Percentiles rank a stretch among this genome's conserved stretches.
phyloP scores from a whole-genome alignment of 2,888 invertebrate genomes.

The Philaethria dido region DNA sequence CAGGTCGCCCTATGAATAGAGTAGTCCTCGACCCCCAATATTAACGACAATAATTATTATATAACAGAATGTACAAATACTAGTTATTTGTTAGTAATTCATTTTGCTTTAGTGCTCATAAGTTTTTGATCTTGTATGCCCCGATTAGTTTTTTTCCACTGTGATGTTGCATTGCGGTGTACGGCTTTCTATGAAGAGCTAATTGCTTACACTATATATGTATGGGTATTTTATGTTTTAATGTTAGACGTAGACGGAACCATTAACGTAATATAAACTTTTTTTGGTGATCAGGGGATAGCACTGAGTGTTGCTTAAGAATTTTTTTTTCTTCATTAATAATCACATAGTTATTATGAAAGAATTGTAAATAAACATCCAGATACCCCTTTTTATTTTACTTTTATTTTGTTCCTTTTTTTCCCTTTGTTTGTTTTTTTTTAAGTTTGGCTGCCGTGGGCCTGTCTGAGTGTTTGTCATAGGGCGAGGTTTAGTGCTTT shows the following conservation, averaged over 20 bases:
- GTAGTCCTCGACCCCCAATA: constrained; percentile 8
- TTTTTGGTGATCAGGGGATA: constrained; percentile 73
- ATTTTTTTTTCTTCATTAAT: constrained; percentile 75
- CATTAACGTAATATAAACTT: constrained; percentile 71
- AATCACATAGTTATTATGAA: constrained; percentile 79
- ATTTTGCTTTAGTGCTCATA: constrained; percentile 31
- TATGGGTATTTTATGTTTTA: constrained; percentile 77
- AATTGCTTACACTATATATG: constrained; percentile 47
- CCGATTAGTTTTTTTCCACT: constrained; percentile 34
- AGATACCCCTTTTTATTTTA: constrained; percentile 81
- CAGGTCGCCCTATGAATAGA: constrained; percentile 45
- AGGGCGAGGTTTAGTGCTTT: constrained; percentile 2
- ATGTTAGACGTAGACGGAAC: constrained; percentile 68
- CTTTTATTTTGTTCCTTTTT: constrained; percentile 67
- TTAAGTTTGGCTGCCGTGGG: constrained; percentile 45
- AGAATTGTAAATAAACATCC: constrained; percentile 83
- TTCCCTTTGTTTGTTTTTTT: constrained; percentile 33
- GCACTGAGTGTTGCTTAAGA: constrained; percentile 71
- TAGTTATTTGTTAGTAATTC: constrained; percentile 46
- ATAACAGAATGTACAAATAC: constrained; percentile 63
- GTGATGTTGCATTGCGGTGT: constrained; percentile 33
- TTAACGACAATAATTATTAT: constrained; percentile 48
- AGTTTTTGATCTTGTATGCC: constrained; percentile 12
- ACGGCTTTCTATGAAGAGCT: neutral
- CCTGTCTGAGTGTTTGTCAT: constrained; percentile 53